These are phyloP conservation scores for Sesia apiformis DNA, from an alignment of 2,888 invertebrate species.

Conservation along the genomic window DNA sequence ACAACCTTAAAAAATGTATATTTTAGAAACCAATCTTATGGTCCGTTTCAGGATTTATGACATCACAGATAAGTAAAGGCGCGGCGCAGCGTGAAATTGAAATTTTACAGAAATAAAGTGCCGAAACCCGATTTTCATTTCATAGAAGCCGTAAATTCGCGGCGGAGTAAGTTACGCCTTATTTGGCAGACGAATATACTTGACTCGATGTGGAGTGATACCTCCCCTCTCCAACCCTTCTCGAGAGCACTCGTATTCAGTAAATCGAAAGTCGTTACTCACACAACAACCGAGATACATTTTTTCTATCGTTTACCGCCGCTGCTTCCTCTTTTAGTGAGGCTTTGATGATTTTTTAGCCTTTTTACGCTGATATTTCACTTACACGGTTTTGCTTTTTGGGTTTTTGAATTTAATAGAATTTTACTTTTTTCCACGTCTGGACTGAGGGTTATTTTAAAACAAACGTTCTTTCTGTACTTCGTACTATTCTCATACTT, in stretches of 20 bases:
- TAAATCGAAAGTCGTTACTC: conserved; percentile 62
- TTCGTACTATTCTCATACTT: too few relatives aligned
- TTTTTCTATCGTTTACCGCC: conserved; percentile 42
- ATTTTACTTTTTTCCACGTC: too few relatives aligned
- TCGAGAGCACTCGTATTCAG: conserved; percentile 55
- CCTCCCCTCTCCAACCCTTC: conserved; percentile 53
- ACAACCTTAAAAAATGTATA: too few relatives aligned
- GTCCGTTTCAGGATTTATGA: conserved; percentile 16
- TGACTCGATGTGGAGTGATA: conserved; percentile 52
- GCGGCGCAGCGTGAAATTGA: conserved; percentile 52
- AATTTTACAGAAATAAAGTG: conserved; percentile 45
- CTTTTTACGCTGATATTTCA: too few relatives aligned
- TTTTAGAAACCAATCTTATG: not conserved
- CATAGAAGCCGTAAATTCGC: conserved; percentile 42
- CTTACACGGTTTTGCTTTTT: too few relatives aligned
- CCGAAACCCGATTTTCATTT: conserved; percentile 35
- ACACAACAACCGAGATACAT: conserved; percentile 60
- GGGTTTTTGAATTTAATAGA: too few relatives aligned
- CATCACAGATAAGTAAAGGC: conserved; percentile 17
- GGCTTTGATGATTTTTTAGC: too few relatives aligned
- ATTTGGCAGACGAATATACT: conserved; percentile 59
- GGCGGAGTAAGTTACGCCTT: conserved; percentile 56
- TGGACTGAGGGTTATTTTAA: too few relatives aligned
- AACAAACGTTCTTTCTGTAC: too few relatives aligned
- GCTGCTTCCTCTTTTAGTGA: conserved; percentile 18